A percentile compares a stretch with the other conserved stretches of the same genome.
Conservation (phyloP, 2,113 vertebrate species). For the Microcebus tavaratra region DNA sequence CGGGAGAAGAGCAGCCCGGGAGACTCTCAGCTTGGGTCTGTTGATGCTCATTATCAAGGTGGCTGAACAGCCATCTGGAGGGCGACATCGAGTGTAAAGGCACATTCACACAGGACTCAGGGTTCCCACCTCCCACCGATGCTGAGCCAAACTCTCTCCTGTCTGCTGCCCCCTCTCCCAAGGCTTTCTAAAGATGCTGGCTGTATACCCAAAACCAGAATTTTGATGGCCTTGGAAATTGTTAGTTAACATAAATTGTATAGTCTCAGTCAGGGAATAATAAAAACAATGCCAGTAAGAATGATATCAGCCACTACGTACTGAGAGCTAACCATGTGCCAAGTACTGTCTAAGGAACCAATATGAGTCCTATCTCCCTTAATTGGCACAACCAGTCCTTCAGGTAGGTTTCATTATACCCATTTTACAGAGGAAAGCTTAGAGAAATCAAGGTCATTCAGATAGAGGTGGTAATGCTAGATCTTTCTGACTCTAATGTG, state of each 20-base stretch:
- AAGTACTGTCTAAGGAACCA: background rate
- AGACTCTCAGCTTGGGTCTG: constrained; percentile 22
- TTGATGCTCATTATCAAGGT: constrained; percentile 64
- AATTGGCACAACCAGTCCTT: background rate
- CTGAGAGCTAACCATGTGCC: background rate
- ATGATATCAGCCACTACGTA: background rate
- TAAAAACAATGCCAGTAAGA: background rate
- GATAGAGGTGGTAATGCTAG: background rate
- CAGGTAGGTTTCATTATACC: background rate
- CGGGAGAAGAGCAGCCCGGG: background rate
- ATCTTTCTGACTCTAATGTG: background rate
- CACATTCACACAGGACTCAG: background rate
- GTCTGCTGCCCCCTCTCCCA: background rate
- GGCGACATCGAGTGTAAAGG: background rate
- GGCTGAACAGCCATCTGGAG: constrained; percentile 63
- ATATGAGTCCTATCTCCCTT: background rate
- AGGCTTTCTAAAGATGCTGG: background rate
- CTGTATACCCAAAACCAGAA: background rate
- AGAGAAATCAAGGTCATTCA: background rate
- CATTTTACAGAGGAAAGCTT: constrained; percentile 34
- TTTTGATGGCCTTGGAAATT: background rate
- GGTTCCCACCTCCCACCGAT: background rate
- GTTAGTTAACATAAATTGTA: background rate
- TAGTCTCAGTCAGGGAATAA: background rate
- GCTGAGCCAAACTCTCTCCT: background rate